Evolutionary conservation across 2,797 vertebrate species (phyloP), one percentile per base, ranked within the genome.

Genomic region (Rhabdophis nuchalis): DNA sequence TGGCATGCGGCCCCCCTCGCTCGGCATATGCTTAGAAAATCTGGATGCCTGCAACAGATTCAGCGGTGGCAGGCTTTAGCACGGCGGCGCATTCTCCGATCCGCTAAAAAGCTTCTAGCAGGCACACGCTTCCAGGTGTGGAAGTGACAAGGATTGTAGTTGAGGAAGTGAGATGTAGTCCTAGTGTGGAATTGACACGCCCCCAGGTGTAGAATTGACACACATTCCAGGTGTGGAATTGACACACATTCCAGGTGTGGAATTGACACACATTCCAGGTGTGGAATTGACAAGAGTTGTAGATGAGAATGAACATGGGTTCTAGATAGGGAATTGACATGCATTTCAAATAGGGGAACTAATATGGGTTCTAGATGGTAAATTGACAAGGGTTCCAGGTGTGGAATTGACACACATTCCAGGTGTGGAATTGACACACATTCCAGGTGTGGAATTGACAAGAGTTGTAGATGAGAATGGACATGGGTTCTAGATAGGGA

Each of bases 321-420:
- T 61, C 58, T 29, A 61, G 58, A 29, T 12, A 12, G 25, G 10
- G 58, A 61, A 27, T 29, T 61, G 58, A 60, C 58, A 60, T 1
- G 58, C 0, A 0, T 29, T 61, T 27, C 60, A 61, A 10, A 12
- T 61, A n/a, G 60, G 0, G 27, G 29, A 68, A 9, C 0, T 60
- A 25, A 11, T 0, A 29, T 1, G 10, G 1, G 11, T 36, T 32
- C n/a, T 2, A 32, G 29, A 7, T 32, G 2, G 9, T 0, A 9
- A 60, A 60, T 27, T 60, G 25, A 60, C 58, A 27, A 8, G 57
- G 1, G 18, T 58, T 23, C 57, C 7, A 56, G 14, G 4, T 5
- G 54, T 0, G 16, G 16, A 56, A 56, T 56, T 56, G 4, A 46
- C 46, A 57, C 46, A 57, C 1, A 5, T 58, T 6, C 57, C 2